Evolutionary conservation across 1,140 invertebrate genomes (phyloP).

Genomic region (Mycetomoellerius zeteki): DNA sequence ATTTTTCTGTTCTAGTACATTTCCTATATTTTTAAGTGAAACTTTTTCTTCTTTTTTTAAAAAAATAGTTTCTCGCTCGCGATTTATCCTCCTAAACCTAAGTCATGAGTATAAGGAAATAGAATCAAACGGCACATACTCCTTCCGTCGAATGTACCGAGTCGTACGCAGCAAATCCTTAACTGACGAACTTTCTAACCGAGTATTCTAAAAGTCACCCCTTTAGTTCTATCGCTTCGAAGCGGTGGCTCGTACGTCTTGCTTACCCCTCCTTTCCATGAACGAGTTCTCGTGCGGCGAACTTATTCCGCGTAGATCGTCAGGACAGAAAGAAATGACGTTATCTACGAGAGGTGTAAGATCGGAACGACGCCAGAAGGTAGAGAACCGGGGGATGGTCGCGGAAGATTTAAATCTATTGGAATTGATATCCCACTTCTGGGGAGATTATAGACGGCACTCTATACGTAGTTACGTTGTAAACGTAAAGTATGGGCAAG

Average conservation of each 20-base stretch:
- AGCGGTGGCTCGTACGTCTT: constrained; percentile 47
- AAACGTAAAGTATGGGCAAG: constrained; percentile 56
- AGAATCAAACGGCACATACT: constrained; percentile 30
- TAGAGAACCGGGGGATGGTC: not conserved
- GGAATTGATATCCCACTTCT: constrained; percentile 58
- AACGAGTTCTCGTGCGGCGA: constrained; percentile 39
- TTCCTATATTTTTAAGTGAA: not conserved
- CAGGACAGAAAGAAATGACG: constrained; percentile 51
- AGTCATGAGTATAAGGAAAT: constrained; percentile 8
- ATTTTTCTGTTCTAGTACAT: not conserved
- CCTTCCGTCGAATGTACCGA: constrained; percentile 10
- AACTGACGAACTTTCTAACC: constrained; percentile 50
- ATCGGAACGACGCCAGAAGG: constrained; percentile 11
- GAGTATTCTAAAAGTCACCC: constrained; percentile 53
- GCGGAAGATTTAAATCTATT: constrained; percentile 66
- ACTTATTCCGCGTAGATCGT: constrained; percentile 58
- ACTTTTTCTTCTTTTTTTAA: not conserved
- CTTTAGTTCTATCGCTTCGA: constrained; percentile 43
- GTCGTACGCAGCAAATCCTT: constrained; percentile 38
- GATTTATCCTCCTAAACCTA: not conserved
- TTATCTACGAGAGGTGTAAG: constrained; percentile 52
- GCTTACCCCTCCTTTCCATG: constrained; percentile 19
- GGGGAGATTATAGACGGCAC: constrained; percentile 45
- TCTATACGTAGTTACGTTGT: constrained; percentile 58
- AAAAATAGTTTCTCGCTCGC: too few relatives aligned